Percentiles rank a stretch among this genome's conserved stretches.
Conservation (phyloP, 2,113 vertebrate species). For the Synodontis membranacea region DNA sequence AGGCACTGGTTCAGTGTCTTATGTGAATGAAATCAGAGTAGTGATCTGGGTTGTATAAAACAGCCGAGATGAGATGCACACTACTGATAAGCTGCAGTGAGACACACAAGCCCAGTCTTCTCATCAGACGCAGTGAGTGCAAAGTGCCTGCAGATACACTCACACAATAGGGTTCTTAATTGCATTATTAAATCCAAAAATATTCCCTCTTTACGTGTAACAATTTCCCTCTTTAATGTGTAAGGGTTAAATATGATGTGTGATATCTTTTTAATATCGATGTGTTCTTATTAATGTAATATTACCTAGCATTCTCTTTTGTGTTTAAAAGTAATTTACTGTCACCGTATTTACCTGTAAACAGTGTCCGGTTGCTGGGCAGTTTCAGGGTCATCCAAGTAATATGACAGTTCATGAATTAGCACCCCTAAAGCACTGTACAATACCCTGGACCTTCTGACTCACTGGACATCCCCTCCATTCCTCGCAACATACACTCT, state of each 20-base stretch:
- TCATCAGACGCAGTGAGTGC: not conserved
- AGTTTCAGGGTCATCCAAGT: constrained; percentile 62
- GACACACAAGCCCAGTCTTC: not conserved
- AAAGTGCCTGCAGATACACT: not conserved
- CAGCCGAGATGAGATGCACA: not conserved
- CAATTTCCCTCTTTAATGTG: not conserved
- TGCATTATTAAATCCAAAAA: not conserved
- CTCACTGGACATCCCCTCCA: constrained; percentile 77
- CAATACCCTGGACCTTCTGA: constrained; percentile 69
- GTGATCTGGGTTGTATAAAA: not conserved
- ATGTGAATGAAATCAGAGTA: not conserved
- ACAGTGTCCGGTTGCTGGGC: constrained; percentile 71
- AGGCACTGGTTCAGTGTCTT: not conserved
- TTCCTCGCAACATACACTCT: constrained; percentile 68
- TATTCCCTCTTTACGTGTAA: not conserved
- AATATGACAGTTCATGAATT: constrained; percentile 64
- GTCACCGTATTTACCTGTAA: constrained; percentile 41
- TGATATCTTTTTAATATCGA: not conserved
- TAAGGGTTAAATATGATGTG: not conserved
- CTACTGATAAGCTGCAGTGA: not conserved
- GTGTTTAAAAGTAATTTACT: constrained; percentile 10
- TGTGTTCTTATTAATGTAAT: not conserved
- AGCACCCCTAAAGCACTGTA: constrained; percentile 64
- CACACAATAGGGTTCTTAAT: not conserved
- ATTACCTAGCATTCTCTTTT: not conserved